phyloP scores from a whole-genome alignment of 2,888 invertebrate genomes.

The Zygothrica quintamaculata region DNA sequence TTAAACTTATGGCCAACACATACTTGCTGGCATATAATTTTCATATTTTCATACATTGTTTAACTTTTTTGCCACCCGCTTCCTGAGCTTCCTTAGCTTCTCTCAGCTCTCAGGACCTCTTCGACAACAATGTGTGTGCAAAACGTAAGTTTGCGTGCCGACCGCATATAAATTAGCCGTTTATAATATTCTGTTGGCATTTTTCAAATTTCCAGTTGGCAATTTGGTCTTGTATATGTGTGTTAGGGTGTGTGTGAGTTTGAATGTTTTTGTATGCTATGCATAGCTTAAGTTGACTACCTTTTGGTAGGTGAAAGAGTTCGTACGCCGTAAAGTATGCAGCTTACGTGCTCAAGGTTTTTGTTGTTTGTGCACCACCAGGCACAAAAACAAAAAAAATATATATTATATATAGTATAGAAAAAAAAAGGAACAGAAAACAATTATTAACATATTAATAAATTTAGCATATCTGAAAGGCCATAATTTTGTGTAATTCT shows the following conservation, averaged over 20 bases:
- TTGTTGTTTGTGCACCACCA: slow-evolving; percentile 36
- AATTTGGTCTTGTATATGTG: slow-evolving; percentile 54
- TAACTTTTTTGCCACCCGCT: slow-evolving; percentile 59
- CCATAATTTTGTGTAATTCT: slow-evolving; percentile 78
- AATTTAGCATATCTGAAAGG: slow-evolving; percentile 79
- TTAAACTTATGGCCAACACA: slow-evolving; percentile 77
- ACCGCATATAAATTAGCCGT: slow-evolving; percentile 74
- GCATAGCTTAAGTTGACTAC: slow-evolving; percentile 1
- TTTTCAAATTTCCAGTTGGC: slow-evolving; percentile 79
- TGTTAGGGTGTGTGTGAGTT: slow-evolving; percentile 17
- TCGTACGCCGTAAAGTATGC: slow-evolving; percentile 77
- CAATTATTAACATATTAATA: slow-evolving; percentile 83
- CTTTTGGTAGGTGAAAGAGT: slow-evolving; percentile 69
- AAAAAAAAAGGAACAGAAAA: slow-evolving; percentile 56
- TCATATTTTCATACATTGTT: slow-evolving; percentile 78
- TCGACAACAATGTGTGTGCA: slow-evolving; percentile 72
- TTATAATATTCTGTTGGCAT: slow-evolving; percentile 80
- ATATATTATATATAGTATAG: slow-evolving; percentile 50
- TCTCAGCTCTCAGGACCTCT: slow-evolving; percentile 12
- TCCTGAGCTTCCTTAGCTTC: slow-evolving; percentile 24
- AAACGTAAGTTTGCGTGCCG: slow-evolving; percentile 81
- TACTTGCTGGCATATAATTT: slow-evolving; percentile 72
- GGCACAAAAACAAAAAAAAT: slow-evolving; percentile 41
- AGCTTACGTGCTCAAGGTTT: slow-evolving; percentile 76
- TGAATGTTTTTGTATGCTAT: slow-evolving; percentile 12